Conservation (phyloP, 2,113 vertebrate species). For the Tetraodon nigroviridis region DNA sequence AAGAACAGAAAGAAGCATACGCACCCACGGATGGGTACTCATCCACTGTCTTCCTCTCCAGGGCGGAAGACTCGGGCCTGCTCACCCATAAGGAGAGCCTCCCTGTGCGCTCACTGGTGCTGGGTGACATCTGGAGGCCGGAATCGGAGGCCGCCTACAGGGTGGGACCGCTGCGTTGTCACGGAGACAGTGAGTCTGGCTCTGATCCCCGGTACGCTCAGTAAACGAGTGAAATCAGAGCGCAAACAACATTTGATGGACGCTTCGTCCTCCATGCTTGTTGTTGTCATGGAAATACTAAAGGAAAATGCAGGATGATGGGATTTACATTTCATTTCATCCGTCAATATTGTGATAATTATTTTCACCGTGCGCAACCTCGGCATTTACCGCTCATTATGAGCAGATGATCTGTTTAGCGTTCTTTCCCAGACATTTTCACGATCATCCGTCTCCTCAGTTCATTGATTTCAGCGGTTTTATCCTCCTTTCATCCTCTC, state of each 20-base stretch:
- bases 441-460: too few relatives aligned
- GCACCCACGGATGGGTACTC: too few relatives aligned
- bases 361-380: neutral
- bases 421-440: neutral
- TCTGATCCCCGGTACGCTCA: neutral
- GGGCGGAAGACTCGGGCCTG: slow-evolving; percentile 87
- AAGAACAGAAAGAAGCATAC: slow-evolving; percentile 18
- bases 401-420: too few relatives aligned
- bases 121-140: slow-evolving; percentile 82
- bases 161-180: slow-evolving; percentile 87
- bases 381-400: neutral
- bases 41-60: slow-evolving; percentile 38
- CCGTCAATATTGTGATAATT: slow-evolving; percentile 8
- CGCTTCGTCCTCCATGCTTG: too few relatives aligned
- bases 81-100: slow-evolving; percentile 87
- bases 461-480: too few relatives aligned
- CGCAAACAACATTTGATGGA: too few relatives aligned
- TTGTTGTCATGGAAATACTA: too few relatives aligned
- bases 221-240: neutral
- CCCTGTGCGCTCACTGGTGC: slow-evolving; percentile 82
- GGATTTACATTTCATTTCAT: slow-evolving; percentile 9
- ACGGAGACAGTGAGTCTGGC: slow-evolving; percentile 69
- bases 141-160: slow-evolving; percentile 87
- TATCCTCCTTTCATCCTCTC: neutral
- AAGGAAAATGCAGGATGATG: neutral